Base-by-base conservation (phyloP, 2,113 vertebrate genomes). In the Promerops cafer region DNA sequence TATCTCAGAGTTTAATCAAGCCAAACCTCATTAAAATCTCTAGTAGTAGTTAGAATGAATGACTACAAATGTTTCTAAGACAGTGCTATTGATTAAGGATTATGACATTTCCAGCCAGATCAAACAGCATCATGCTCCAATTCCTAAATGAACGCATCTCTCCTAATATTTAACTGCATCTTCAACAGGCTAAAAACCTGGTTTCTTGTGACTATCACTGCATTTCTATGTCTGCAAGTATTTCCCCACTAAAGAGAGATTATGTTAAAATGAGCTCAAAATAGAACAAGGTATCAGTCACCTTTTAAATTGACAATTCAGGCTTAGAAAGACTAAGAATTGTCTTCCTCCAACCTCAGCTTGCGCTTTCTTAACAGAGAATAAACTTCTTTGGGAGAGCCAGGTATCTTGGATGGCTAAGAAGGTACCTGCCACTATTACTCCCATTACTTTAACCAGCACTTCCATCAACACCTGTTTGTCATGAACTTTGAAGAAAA, bases 121-220 rank as follows among this genome's bases (percentile, higher is more conserved):
- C 59, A 78, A 57, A 85, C 11, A 90, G 35, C n/a, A 66, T 47
- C 24, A 69, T 30, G 17, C 19, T 78, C 23, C 3, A 13, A 33
- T 60, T 91, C 37, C 37, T 56, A 63, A 85, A 68, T 12, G 8
- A 47, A 90, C 1, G 3, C 8, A 21, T 19, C 20, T 77, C 53
- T 95, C 31, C 35, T 49, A 80, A 88, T 92, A 63, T 54, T 35
- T 39, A 77, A 60, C 63, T 86, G 31, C n/a, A 45, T 44, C 35
- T 78, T 82, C 44, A 82, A 72, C 11, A 68, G 31, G 26, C 66
- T 82, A 72, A 64, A 75, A 72, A n/a, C 39, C 30, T 54, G 42
- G 10, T 40, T 80, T 77, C 47, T 53, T 26, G 35, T 65, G 33
- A 65, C 54, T 90, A 69, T n/a, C 13, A 57, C 12, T 45, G 76